Evolutionary conservation across 2,888 invertebrate genomes (phyloP), one percentile per base, ranked within the genome.

Genomic region (Euplexia lucipara): DNA sequence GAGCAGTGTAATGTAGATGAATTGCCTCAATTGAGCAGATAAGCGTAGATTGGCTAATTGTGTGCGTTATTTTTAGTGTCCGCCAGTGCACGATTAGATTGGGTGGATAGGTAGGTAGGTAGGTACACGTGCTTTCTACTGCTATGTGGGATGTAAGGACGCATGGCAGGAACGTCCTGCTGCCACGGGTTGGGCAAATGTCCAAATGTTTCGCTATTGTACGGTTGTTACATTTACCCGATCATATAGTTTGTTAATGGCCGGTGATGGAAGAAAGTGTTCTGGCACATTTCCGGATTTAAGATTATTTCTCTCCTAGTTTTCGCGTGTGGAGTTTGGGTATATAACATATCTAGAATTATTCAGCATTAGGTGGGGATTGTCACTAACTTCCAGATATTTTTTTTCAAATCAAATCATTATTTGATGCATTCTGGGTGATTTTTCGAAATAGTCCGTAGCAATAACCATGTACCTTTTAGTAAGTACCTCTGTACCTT

Each of bases 61-160:
- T 79, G 83, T 65, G 76, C 84, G 86, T 89, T 91, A 92, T 91
- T 92, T 91, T 89, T 92, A 89, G 90, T 89, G 88, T 86, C 84
- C 78, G 83, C 57, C 41, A 76, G 72, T 76, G 84, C 82, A 52
- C 63, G 70, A 74, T 80, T 78, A 81, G 74, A 64, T 66, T 75
- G 61, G 32, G 45, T 56, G 64, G 35, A 47, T 49, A 20, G 26
- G 26, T 26, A 26, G 26, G 26, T 26, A 26, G 26, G 26, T 26
- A 66, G 35, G 49, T 49, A 20, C 72, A 53, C 72, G 53, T 57
- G 77, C 79, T 77, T 74, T 73, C 77, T 73, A 69, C 34, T 60
- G 52, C 18, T 30, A 12, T 20, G 51, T 35, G 57, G 35, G 47
- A 8, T 22, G 48, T 34, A 20, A 49, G 53, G 49, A 62, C 56